Base-by-base conservation (phyloP, 2,113 vertebrate species). In the Python bivittatus region DNA sequence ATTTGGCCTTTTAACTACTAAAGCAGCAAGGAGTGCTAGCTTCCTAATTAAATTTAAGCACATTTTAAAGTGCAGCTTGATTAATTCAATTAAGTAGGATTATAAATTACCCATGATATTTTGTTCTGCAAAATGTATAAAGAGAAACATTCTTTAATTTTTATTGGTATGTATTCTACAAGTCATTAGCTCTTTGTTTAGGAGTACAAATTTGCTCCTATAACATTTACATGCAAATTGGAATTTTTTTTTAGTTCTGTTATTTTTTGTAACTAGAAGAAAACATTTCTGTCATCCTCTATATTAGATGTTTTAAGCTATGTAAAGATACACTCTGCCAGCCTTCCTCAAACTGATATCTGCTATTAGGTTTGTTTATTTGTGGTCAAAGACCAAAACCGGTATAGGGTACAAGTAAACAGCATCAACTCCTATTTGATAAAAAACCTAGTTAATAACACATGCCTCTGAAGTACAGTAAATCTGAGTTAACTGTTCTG, bases 51-150 rank as follows among this genome's bases (percentile, higher is more conserved):
- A 96, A 96, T 95, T 89, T 93, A 92, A 94, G 61, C 29, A 42
- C 89, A 84, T 92, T 93, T 86, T 90, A 95, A 95, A 96, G 33
- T 92, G 6, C 90, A 94, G 25, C 56, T 94, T 96, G 94, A 95
- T 94, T 97, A 96, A 72, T 95, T 91, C 88, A 96, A 89, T 84
- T 92, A 88, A 96, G 92, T 92, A 8, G 72, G 25, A 56, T 94
- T 94, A 95, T 95, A 97, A 95, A 96, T 93, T 95, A 93, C 6
- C 85, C 84, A 91, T 90, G 79, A 86, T 93, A 93, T 96, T 95
- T 94, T 95, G 33, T 90, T 95, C 88, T 91, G 84, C 17, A 94
- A 79, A 93, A 92, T 96, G 94, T 91, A 95, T 58, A 90, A 90
- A 93, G 58, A 84, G 91, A 95, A 93, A 29, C 56, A 94, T 29